Evolutionary conservation across 2,797 vertebrate species (phyloP).

Genomic region (Limosa lapponica): DNA sequence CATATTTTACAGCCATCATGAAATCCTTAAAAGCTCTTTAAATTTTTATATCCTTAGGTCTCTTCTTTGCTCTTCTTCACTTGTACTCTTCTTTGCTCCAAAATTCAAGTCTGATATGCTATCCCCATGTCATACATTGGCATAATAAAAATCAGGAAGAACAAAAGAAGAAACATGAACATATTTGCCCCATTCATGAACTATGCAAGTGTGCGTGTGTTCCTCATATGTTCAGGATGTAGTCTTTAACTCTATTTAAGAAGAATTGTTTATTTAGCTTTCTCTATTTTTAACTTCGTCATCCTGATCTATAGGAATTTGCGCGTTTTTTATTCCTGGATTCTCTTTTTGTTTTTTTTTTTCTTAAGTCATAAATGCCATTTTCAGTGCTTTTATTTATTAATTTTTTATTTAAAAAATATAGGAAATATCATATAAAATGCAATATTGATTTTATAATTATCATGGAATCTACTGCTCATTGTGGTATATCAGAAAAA

Average conservation of each 20-base stretch:
- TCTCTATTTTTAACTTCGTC: neutral
- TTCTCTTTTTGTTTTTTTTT: neutral
- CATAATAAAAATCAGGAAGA: neutral
- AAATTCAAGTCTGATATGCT: neutral
- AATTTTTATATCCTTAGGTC: neutral
- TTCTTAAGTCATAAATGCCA: neutral
- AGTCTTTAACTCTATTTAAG: neutral
- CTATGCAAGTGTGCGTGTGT: neutral
- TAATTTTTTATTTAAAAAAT: neutral
- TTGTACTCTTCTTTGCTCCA: neutral
- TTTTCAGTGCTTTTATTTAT: neutral
- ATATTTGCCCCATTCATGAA: neutral
- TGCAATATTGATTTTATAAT: neutral
- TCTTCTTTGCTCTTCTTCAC: too few relatives aligned
- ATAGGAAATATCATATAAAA: neutral
- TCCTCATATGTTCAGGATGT: neutral
- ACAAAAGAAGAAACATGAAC: neutral
- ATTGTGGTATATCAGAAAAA: neutral
- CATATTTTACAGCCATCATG: conserved; percentile 1
- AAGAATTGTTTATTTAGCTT: neutral
- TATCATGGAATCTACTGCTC: neutral
- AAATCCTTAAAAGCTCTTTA: conserved; percentile 22
- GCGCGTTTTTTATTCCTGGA: neutral
- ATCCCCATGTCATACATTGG: neutral
- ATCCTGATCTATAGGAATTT: neutral